Evolutionary conservation across 2,113 vertebrate genomes (phyloP), one percentile per base, ranked within the genome.

Genomic region (Callospermophilus lateralis): DNA sequence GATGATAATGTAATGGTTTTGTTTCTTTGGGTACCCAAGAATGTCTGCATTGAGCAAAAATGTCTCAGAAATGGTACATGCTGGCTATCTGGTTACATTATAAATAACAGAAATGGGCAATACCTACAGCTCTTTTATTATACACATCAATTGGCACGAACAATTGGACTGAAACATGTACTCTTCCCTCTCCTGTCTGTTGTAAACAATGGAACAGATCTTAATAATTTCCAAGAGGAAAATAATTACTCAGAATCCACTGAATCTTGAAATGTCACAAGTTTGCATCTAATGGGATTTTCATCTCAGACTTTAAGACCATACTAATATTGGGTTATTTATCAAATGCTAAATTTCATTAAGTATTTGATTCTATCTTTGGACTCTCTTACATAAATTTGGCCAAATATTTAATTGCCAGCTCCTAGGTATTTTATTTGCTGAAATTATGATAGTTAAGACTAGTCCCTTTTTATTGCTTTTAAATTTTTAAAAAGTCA

Each of bases 1-100:
- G 78, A 90, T 97, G 89, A 89, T 91, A 93, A 92, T n/a, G 22
- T 76, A 90, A 90, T 79, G 92, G 51, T 53, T 93, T 93, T 95
- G 79, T 96, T 97, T 96, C 87, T 96, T 67, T 96, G 76, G 61
- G 74, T 1, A 20, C 90, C 63, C 32, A 81, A 68, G 77, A 84
- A 96, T 93, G 68, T 83, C 67, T 93, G 45, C 26, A 42, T 42
- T 91, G 89, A 79, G 42, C 93, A 95, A 89, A 93, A 94, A 42
- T 74, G 77, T 85, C 92, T 81, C 65, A 55, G 17, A 17, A 39
- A 26, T 22, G 13, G 7, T 61, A 34, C 30, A 79, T 0, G 0
- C 58, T 77, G 84, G 15, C 1, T 92, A 61, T 68, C 70, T 77
- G 65, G 30, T 53, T 78, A 80, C 74, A 48, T 22, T 74, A 67